Conservation (phyloP, 2,113 vertebrate species). For the Pseudorectes ferrugineus region DNA sequence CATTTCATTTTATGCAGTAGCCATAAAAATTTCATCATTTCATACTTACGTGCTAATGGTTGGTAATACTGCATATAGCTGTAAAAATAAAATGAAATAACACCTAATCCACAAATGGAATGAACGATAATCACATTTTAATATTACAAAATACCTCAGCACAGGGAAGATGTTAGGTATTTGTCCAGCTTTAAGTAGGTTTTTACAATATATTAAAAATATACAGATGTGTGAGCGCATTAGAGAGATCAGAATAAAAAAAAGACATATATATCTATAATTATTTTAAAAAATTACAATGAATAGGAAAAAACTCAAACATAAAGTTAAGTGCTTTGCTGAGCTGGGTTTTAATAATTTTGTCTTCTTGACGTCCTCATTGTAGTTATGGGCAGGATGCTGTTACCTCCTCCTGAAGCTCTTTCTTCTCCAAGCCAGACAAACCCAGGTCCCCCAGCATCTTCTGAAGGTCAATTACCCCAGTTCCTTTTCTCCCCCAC, state of each 20-base stretch:
- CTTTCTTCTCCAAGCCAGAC: background rate
- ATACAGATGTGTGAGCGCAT: background rate
- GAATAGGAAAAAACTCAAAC: background rate
- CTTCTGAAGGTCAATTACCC: background rate
- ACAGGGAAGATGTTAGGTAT: background rate
- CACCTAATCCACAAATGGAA: background rate
- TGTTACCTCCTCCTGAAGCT: background rate
- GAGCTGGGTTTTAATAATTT: background rate
- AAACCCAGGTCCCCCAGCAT: background rate
- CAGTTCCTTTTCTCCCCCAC: background rate
- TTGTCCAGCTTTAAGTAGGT: background rate
- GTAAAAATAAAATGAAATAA: slow-evolving; percentile 8
- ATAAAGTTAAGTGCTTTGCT: background rate
- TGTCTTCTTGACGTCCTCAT: background rate
- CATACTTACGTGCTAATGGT: background rate
- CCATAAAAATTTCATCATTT: background rate
- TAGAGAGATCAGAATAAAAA: background rate
- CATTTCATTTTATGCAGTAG: background rate
- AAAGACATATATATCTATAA: background rate
- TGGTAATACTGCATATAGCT: background rate
- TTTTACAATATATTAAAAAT: background rate
- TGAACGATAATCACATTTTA: background rate
- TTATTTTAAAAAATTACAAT: background rate
- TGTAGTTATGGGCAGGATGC: background rate
- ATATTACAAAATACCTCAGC: background rate